Evolutionary conservation across 1,140 invertebrate species (phyloP).

Genomic region (Tyrophagus putrescentiae): DNA sequence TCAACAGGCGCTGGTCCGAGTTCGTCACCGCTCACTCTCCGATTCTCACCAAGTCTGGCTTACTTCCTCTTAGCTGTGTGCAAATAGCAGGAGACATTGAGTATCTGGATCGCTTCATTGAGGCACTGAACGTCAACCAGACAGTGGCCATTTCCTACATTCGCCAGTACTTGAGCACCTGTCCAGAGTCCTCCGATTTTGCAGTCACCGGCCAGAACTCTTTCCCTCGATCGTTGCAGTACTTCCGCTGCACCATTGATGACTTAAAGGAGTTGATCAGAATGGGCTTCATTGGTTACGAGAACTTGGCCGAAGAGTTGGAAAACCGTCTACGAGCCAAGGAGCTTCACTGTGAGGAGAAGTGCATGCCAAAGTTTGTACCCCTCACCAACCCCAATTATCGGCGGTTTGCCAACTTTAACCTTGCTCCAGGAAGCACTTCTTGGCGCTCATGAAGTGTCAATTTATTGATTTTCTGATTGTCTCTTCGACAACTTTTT

Average conservation of each 20-base stretch:
- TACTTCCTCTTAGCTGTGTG: background rate
- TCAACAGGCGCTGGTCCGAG: background rate
- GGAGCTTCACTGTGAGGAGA: constrained; percentile 6
- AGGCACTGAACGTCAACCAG: background rate
- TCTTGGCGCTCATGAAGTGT: too few species aligned
- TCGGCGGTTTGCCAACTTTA: background rate
- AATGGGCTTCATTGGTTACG: background rate
- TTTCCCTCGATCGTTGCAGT: constrained; percentile 2
- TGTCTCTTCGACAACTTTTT: too few species aligned
- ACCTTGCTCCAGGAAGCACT: background rate
- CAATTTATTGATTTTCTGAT: too few species aligned
- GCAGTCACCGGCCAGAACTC: background rate
- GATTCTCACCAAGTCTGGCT: background rate
- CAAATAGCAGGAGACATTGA: background rate
- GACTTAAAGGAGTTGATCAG: background rate
- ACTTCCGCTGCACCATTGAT: constrained; percentile 8
- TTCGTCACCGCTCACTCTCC: background rate
- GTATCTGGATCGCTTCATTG: constrained; percentile 1
- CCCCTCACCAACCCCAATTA: background rate
- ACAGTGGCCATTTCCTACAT: background rate
- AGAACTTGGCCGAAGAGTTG: constrained; percentile 5
- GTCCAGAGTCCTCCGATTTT: constrained; percentile 10
- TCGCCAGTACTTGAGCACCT: background rate
- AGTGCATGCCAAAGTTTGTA: background rate
- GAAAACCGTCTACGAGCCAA: constrained; percentile 7